Evolutionary conservation across 2,113 vertebrate species (phyloP), one percentile per base, ranked within the genome.

Genomic region (Carassius gibelio): DNA sequence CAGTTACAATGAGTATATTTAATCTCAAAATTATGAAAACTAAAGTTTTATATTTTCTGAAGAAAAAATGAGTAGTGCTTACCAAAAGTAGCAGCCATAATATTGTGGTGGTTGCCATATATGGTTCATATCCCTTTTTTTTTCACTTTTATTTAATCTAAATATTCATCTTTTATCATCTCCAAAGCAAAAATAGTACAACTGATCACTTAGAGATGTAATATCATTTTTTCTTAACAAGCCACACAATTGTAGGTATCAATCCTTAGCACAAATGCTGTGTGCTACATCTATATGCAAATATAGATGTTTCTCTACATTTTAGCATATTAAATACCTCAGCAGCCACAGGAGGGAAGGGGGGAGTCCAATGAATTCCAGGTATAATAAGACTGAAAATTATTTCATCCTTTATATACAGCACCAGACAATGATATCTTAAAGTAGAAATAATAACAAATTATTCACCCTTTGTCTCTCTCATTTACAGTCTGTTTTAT

Each of bases 331-430:
- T 52, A 19, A 52, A 75, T 52, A 52, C 6, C 6, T 52, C 74
- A 2, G 30, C 74, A 75, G 74, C 74, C 74, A 30, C 15, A 19
- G 74, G 74, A 14, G 62, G 26, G 2, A 50, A 75, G 50, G 26
- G 13, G 3, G 26, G 11, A 57, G 68, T 38, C 34, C 68, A 71
- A 38, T 71, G 3, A 57, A 13, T 57, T 86, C 77, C 34, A 87
- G 23, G 34, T 66, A 77, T 85, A 84, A 81, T 69, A 75, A 84
- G 42, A 81, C 72, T 42, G 61, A 77, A 57, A 72, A 82, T 78
- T 30, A 81, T 88, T 86, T 84, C 79, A 81, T 83, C 77, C 80
- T 86, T 88, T 66, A 75, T 81, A 81, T 83, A 38, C 82, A 87
- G 50, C 72, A 81, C 57, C 59, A 84, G 59, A 75, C 69, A 83